These are phyloP conservation scores for Rhagoletis pomonella DNA, from an alignment of 1,140 invertebrate species.

Conservation along the genomic window DNA sequence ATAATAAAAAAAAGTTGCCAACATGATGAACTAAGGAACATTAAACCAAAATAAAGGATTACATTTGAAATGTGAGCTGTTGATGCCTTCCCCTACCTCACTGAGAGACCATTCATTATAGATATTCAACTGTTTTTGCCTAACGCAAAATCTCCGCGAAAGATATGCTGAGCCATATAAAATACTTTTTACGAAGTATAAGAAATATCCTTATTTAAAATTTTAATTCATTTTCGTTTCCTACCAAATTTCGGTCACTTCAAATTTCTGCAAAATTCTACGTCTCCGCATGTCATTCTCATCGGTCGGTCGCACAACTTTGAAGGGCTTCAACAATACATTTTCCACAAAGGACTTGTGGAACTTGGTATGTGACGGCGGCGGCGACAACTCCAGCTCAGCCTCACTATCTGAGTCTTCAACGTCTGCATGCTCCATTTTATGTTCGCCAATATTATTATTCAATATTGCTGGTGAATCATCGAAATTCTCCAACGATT, in stretches of 20 bases:
- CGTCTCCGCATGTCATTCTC: constrained; percentile 67
- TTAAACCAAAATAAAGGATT: too few species aligned
- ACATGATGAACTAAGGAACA: too few species aligned
- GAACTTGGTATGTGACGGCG: constrained; percentile 62
- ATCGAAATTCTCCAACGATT: constrained; percentile 72
- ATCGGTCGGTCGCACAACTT: constrained; percentile 69
- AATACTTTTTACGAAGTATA: too few species aligned
- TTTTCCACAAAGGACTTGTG: constrained; percentile 72
- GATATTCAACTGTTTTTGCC: too few species aligned
- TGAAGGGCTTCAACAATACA: constrained; percentile 68
- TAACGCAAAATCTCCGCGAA: too few species aligned
- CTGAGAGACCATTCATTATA: too few species aligned
- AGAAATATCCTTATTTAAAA: too few species aligned
- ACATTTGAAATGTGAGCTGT: too few species aligned
- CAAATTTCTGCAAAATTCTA: constrained; percentile 71
- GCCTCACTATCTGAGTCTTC: constrained; percentile 72
- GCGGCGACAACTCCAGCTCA: constrained; percentile 68
- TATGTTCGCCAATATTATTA: constrained; percentile 54
- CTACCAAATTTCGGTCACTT: constrained; percentile 72
- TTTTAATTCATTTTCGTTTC: neutral
- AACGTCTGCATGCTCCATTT: constrained; percentile 9
- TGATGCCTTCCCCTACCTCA: too few species aligned
- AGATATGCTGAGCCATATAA: too few species aligned
- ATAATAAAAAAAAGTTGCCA: too few species aligned
- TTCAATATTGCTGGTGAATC: constrained; percentile 64